Evolutionary conservation across 2,888 invertebrate species (phyloP), one percentile per base, ranked within the genome.

Genomic region (Amphipyra berbera): DNA sequence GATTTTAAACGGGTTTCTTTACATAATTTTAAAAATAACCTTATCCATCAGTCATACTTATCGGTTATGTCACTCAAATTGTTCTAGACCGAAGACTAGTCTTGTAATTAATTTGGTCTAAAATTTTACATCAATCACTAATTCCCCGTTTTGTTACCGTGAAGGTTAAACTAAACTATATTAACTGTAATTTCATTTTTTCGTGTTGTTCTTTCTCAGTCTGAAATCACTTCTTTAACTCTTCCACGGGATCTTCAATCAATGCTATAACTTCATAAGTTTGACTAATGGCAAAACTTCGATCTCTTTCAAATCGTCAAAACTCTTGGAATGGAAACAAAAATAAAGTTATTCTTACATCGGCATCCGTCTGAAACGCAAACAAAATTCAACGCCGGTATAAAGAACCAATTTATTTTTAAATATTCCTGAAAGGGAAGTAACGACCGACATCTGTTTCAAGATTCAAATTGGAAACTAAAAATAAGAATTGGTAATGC

Each of bases 101-200:
- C n/a, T 35, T 41, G 46, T n/a, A 60, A 50, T 52, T 52, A 58
- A 55, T 61, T 53, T 38, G 1, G 15, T 48, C 10, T 42, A 47
- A 55, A 58, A 44, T 38, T 21, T 54, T 48, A 40, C 57, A 68
- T 68, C n/a, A 60, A 55, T 68, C 38, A 50, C 13, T 38, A 41
- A 50, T 50, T 68, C 12, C 53, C n/a, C 14, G 15, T 58, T 33
- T 41, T 21, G 10, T 21, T 49, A 15, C 33, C 50, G 27, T 68
- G 50, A 73, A 73, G 69, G 74, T 57, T 52, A 38, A 46, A 30
- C 49, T 57, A 21, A 4, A 37, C 38, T 0, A 66, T 50, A 55
- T 49, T 2, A 35, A 37, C 37, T 38, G 30, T 7, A 30, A 6
- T n/a, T 12, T 27, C 7, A 3, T 45, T 45, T 5, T 40, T 2